A percentile compares a stretch with the other conserved stretches of the same genome.
phyloP scores from a whole-genome alignment of 1,140 invertebrate species.

The Coptotermes formosanus region DNA sequence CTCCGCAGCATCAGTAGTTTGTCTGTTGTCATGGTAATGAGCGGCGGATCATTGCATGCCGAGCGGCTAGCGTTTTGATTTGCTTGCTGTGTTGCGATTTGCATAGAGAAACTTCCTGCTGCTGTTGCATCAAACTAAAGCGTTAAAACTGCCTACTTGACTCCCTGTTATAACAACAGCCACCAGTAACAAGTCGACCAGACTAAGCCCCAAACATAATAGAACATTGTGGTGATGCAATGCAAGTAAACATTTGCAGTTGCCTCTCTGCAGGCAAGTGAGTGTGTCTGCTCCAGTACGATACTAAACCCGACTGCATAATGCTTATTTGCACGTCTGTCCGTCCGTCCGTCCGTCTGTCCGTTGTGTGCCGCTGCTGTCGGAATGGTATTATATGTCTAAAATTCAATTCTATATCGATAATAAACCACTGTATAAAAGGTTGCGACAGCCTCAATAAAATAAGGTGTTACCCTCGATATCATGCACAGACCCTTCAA shows the following conservation, averaged over 20 bases:
- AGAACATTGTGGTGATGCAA: not conserved
- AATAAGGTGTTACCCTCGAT: too few relatives aligned
- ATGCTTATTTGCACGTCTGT: not conserved
- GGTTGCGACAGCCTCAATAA: too few relatives aligned
- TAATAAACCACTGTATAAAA: too few relatives aligned
- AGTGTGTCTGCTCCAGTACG: not conserved
- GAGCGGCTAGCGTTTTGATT: not conserved
- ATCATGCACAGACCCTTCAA: too few relatives aligned
- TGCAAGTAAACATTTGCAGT: not conserved
- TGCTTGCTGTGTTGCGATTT: slow-evolving; percentile 15
- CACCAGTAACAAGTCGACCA: not conserved
- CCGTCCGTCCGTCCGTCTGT: not conserved
- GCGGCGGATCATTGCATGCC: not conserved
- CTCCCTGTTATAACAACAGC: not conserved
- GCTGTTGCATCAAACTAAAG: not conserved
- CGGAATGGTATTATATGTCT: too few relatives aligned
- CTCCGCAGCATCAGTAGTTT: not conserved
- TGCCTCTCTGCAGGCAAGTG: not conserved
- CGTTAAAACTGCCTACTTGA: not conserved
- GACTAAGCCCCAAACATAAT: slow-evolving; percentile 7
- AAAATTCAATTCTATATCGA: too few relatives aligned
- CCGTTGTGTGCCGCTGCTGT: too few relatives aligned
- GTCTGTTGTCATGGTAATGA: slow-evolving; percentile 6
- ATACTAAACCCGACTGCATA: not conserved
- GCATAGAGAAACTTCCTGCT: not conserved